Percentiles rank a stretch among this genome's conserved stretches.
Conservation (phyloP, 2,797 vertebrate genomes). For the Platyrinchus mystaceus region DNA sequence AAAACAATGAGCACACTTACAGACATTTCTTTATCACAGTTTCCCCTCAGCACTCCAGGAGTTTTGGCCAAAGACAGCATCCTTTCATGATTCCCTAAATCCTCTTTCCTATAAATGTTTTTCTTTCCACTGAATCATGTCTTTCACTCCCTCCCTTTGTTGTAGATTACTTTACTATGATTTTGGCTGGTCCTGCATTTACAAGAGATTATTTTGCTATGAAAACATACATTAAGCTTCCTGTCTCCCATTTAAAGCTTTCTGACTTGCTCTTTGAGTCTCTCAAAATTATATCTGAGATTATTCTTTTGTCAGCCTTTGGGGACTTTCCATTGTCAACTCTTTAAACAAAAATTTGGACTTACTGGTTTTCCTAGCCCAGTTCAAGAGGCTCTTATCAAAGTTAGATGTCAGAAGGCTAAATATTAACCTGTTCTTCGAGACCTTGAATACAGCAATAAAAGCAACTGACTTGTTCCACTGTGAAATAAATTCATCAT, state of each 20-base stretch:
- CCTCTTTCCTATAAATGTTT: conserved; percentile 39
- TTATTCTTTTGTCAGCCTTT: background rate
- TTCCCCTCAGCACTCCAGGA: background rate
- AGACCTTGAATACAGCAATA: background rate
- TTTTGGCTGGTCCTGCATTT: background rate
- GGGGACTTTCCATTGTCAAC: background rate
- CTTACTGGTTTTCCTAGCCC: background rate
- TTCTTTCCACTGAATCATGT: conserved; percentile 35
- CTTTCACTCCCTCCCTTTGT: background rate
- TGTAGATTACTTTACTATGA: conserved; percentile 3
- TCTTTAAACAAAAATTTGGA: background rate
- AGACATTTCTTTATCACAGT: background rate
- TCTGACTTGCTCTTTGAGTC: background rate
- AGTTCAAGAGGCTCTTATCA: background rate
- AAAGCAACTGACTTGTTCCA: background rate
- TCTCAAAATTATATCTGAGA: background rate
- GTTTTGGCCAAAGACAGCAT: conserved; percentile 20
- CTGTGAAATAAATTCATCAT: background rate
- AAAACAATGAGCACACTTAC: background rate
- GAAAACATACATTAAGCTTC: conserved; percentile 27
- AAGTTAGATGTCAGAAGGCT: background rate
- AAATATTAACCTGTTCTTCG: background rate
- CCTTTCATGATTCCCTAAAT: conserved; percentile 17
- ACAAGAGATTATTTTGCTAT: conserved; percentile 23
- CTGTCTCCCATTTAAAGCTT: background rate